Evolutionary conservation across 2,888 invertebrate genomes (phyloP).

Genomic region (Ennomos fuscantarius): DNA sequence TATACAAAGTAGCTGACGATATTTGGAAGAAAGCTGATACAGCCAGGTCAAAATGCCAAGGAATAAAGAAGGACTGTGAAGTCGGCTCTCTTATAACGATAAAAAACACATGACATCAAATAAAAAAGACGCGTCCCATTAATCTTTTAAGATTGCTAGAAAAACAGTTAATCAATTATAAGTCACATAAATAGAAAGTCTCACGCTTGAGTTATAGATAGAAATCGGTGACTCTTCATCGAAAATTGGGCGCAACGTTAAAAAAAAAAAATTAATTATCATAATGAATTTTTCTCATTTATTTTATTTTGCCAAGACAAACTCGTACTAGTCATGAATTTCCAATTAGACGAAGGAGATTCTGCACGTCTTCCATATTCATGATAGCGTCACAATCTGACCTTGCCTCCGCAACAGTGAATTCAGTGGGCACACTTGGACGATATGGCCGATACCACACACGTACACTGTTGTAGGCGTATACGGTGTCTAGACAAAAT

Average conservation of each 20-base stretch:
- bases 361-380: constrained; percentile 25
- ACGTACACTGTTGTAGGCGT: constrained; percentile 13
- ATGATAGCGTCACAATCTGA: constrained; percentile 22
- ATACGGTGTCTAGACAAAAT: constrained; percentile 23
- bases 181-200: constrained; percentile 19
- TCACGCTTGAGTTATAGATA: constrained; percentile 8
- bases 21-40: too few relatives aligned
- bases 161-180: constrained; percentile 6
- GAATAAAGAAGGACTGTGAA: too few relatives aligned
- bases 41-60: too few relatives aligned
- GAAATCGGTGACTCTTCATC: neutral
- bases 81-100: too few relatives aligned
- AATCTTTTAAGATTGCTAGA: neutral
- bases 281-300: too few relatives aligned
- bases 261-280: constrained; percentile 6
- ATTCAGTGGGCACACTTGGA: neutral
- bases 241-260: constrained; percentile 7
- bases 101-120: too few relatives aligned
- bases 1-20: too few relatives aligned
- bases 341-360: constrained; percentile 35
- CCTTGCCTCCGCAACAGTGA: constrained; percentile 23
- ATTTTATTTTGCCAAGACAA: too few relatives aligned
- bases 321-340: constrained; percentile 32
- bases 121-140: too few relatives aligned
- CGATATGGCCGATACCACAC: neutral